These are phyloP conservation scores for Buathra laborator DNA, from an alignment of 2,888 invertebrate species.

Conservation along the genomic window DNA sequence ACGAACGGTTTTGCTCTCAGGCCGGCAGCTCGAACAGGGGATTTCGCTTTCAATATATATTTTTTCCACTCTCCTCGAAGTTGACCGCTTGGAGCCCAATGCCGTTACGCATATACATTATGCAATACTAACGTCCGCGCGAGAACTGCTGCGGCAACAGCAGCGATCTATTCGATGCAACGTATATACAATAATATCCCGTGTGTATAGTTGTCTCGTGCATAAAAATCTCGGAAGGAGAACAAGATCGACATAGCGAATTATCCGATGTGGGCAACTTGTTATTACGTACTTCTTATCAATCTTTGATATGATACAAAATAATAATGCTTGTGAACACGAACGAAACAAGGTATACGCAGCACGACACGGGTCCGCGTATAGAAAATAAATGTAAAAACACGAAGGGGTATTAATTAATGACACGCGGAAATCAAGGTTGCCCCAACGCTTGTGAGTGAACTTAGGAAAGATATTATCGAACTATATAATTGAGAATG, in stretches of 20 bases:
- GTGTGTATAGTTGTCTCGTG: neutral
- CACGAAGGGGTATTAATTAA: constrained; percentile 35
- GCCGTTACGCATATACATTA: constrained; percentile 71
- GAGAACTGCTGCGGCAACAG: constrained; percentile 13
- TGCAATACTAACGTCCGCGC: constrained; percentile 39
- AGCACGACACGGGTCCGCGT: neutral
- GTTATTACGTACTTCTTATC: constrained; percentile 32
- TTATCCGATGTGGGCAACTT: constrained; percentile 27
- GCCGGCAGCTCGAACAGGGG: constrained; percentile 46
- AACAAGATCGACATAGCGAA: neutral
- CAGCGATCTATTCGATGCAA: constrained; percentile 19
- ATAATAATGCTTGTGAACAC: constrained; percentile 7
- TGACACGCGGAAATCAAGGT: constrained; percentile 52
- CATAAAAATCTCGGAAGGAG: constrained; percentile 29
- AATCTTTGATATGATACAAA: constrained; percentile 9
- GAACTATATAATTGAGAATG: constrained; percentile 26
- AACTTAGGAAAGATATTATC: constrained; percentile 12
- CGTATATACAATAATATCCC: constrained; percentile 25
- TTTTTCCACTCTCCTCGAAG: constrained; percentile 63
- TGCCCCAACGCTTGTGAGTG: neutral
- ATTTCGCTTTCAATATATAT: constrained; percentile 78
- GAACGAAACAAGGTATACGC: constrained; percentile 19
- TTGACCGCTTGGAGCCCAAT: constrained; percentile 63
- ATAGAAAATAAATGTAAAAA: constrained; percentile 20
- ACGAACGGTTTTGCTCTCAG: constrained; percentile 61